Evolutionary conservation across 2,888 invertebrate genomes (phyloP).

Genomic region (Oscheius sp.): DNA sequence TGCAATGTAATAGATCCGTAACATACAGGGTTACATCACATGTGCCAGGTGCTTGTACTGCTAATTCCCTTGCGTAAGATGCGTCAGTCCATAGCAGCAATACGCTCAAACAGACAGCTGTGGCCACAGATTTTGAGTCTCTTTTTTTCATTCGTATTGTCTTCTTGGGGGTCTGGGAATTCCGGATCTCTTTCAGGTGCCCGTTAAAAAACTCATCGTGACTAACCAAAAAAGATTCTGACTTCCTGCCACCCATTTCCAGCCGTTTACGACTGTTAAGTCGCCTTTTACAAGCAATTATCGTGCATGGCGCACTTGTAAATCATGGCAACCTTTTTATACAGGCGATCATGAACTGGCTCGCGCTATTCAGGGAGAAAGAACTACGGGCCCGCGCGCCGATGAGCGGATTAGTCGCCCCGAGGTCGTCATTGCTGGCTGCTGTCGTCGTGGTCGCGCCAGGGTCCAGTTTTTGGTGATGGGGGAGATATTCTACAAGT

Average conservation of each 20-base stretch:
- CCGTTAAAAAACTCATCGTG: too few species aligned
- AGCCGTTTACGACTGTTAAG: neutral
- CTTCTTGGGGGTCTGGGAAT: too few species aligned
- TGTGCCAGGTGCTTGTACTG: conserved; percentile 27
- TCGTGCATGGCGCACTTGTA: conserved; percentile 15
- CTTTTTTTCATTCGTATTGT: too few species aligned
- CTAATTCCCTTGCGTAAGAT: conserved; percentile 34
- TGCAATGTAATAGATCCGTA: conserved; percentile 13
- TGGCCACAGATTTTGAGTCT: neutral
- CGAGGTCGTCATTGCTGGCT: conserved; percentile 30
- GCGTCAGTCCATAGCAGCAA: conserved; percentile 24
- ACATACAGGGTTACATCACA: conserved; percentile 20
- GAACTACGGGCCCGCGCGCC: conserved; percentile 28
- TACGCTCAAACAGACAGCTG: conserved; percentile 19
- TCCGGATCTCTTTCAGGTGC: too few species aligned
- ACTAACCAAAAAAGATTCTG: too few species aligned
- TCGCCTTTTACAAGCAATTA: conserved; percentile 31
- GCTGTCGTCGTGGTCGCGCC: conserved; percentile 20
- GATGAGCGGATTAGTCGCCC: conserved; percentile 34
- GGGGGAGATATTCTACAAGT: neutral
- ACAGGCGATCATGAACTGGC: conserved; percentile 35
- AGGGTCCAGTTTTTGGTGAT: conserved; percentile 16
- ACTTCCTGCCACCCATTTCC: too few species aligned
- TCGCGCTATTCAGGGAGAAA: conserved; percentile 13
- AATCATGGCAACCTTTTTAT: conserved; percentile 22